Evolutionary conservation across 35 echinoderm and acorn worm genomes (phyloP).

Genomic region (Strongylocentrotus purpuratus): DNA sequence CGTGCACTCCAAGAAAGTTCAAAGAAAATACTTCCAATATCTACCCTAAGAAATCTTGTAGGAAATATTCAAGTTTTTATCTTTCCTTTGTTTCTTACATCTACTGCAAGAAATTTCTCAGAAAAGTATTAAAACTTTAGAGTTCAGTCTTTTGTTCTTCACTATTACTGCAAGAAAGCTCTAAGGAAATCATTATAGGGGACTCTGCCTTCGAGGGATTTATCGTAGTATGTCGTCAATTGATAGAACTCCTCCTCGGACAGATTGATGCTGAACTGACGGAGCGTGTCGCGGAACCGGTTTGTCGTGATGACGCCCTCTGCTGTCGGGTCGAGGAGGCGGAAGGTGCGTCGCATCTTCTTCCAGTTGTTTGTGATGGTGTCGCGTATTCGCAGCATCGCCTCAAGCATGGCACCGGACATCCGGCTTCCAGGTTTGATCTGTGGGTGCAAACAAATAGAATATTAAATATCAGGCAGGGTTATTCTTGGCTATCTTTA

Average conservation of each 20-base stretch:
- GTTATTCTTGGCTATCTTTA: no score
- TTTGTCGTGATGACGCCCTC: conserved; percentile 72
- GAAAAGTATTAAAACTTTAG: neutral
- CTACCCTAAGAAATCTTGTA: neutral
- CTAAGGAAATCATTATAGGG: conserved; percentile 98
- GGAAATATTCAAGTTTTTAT: no score
- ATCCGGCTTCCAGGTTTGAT: conserved; percentile 60
- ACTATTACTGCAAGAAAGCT: conserved; percentile 77
- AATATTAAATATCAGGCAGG: no score
- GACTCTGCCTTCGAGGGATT: conserved; percentile 82
- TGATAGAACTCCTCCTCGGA: conserved; percentile 97
- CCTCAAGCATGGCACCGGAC: conserved; percentile 73
- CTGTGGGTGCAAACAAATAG: conserved; percentile 25
- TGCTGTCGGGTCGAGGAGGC: conserved; percentile 72
- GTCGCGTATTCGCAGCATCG: conserved; percentile 87
- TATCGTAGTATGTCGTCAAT: conserved; percentile 95
- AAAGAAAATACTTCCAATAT: neutral
- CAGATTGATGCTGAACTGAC: conserved; percentile 95
- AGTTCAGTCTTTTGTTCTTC: neutral
- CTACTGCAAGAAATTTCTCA: neutral
- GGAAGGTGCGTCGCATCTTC: conserved; percentile 86
- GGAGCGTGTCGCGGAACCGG: conserved; percentile 79
- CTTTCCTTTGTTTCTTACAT: neutral
- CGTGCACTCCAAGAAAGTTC: neutral
- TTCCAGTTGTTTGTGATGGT: conserved; percentile 86